phyloP scores from a whole-genome alignment of 2,888 invertebrate species.

The Cerastis rubricosa region DNA sequence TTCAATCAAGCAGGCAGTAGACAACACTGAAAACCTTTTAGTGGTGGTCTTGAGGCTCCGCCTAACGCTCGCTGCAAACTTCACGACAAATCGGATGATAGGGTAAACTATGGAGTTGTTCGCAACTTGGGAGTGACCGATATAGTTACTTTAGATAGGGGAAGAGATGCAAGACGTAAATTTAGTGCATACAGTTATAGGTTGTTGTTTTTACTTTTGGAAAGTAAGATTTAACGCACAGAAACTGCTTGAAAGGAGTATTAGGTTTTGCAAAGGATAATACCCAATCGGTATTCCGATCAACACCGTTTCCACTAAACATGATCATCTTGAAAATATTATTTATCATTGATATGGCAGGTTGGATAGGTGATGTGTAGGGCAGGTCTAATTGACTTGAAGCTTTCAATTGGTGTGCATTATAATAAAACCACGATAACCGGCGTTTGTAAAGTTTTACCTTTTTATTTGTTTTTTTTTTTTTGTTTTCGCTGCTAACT shows the following conservation, averaged over 20 bases:
- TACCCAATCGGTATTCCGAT: no score
- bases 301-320: no score
- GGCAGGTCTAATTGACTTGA: neutral
- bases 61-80: constrained; percentile 43
- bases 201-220: no score
- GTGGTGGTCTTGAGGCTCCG: constrained; percentile 53
- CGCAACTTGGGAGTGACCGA: constrained; percentile 19
- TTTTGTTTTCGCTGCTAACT: no score
- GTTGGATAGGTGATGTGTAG: neutral
- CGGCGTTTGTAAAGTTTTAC: no score
- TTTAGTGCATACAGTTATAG: neutral
- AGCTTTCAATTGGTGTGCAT: neutral
- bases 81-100: constrained; percentile 34
- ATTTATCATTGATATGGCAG: no score
- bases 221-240: neutral
- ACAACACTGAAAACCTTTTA: constrained; percentile 71
- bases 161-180: neutral
- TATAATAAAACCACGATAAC: no score
- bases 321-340: no score
- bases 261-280: no score
- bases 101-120: constrained; percentile 11
- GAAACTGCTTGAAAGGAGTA: no score
- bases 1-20: constrained; percentile 58
- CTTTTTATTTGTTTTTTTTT: no score
- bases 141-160: neutral